Evolutionary conservation across 2,888 invertebrate species (phyloP).

Genomic region (Anarsia innoxiella): DNA sequence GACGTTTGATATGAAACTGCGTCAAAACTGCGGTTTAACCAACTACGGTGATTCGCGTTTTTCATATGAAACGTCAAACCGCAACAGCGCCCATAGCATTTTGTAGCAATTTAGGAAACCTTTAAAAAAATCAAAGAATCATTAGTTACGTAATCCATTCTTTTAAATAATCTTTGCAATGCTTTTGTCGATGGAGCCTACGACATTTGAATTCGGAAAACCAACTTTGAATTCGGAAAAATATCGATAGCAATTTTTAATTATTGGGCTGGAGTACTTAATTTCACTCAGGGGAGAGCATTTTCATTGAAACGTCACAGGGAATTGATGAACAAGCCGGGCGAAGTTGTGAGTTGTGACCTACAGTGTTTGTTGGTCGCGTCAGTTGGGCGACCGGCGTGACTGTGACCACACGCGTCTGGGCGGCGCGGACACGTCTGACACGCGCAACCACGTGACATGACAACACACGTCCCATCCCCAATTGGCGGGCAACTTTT

Average conservation of each 20-base stretch:
- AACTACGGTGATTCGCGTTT: too few relatives aligned
- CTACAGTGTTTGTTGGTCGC: conserved; percentile 58
- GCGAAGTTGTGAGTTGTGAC: conserved; percentile 39
- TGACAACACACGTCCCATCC: conserved; percentile 1
- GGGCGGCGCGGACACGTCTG: conserved; percentile 46
- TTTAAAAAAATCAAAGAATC: too few relatives aligned
- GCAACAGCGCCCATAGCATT: too few relatives aligned
- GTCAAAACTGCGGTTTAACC: too few relatives aligned
- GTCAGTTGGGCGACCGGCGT: conserved; percentile 65
- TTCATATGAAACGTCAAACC: too few relatives aligned
- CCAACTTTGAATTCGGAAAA: background rate
- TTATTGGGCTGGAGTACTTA: conserved; percentile 50
- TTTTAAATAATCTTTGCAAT: too few relatives aligned
- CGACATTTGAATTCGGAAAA: too few relatives aligned
- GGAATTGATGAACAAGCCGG: conserved; percentile 68
- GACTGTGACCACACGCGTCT: conserved; percentile 66
- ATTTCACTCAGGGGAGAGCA: conserved; percentile 60
- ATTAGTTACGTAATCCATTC: too few relatives aligned
- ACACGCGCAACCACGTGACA: conserved; percentile 48
- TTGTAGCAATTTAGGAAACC: too few relatives aligned
- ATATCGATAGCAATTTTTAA: conserved; percentile 50
- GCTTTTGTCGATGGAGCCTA: too few relatives aligned
- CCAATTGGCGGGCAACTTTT: too few relatives aligned
- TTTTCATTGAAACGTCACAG: conserved; percentile 69
- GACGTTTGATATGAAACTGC: too few relatives aligned